phyloP scores from a whole-genome alignment of 2,113 vertebrate species.

The Lepus europaeus region DNA sequence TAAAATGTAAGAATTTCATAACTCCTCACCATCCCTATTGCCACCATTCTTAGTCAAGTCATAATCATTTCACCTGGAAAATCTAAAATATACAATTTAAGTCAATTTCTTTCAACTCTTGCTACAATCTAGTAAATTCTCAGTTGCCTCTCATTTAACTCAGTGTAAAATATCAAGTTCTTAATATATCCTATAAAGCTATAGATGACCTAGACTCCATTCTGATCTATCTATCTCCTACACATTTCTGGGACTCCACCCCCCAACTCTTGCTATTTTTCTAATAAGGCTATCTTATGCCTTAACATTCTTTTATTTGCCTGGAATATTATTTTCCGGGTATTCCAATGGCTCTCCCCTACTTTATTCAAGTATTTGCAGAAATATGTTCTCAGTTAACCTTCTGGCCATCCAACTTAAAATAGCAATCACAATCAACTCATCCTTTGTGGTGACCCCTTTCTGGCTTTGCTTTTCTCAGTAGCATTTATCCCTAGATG shows the following conservation, averaged over 20 bases:
- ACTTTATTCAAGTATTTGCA: neutral
- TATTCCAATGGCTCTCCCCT: neutral
- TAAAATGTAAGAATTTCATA: neutral
- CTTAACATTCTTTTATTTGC: neutral
- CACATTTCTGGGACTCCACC: neutral
- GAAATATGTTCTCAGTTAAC: neutral
- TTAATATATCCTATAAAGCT: neutral
- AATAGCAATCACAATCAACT: neutral
- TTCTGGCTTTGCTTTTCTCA: neutral
- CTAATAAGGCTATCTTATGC: neutral
- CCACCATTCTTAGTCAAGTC: neutral
- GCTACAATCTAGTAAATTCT: neutral
- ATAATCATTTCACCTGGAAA: neutral
- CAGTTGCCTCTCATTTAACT: neutral
- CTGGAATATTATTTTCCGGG: neutral
- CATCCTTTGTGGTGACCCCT: neutral
- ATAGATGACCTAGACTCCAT: neutral
- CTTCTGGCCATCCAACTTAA: neutral
- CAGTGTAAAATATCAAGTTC: neutral
- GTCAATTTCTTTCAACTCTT: neutral
- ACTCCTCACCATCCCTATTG: neutral
- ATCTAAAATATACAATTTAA: neutral
- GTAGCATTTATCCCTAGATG: neutral
- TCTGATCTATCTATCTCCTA: neutral
- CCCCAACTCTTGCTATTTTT: neutral